phyloP scores from a whole-genome alignment of 2,113 vertebrate species.

The Centropus bengalensis region DNA sequence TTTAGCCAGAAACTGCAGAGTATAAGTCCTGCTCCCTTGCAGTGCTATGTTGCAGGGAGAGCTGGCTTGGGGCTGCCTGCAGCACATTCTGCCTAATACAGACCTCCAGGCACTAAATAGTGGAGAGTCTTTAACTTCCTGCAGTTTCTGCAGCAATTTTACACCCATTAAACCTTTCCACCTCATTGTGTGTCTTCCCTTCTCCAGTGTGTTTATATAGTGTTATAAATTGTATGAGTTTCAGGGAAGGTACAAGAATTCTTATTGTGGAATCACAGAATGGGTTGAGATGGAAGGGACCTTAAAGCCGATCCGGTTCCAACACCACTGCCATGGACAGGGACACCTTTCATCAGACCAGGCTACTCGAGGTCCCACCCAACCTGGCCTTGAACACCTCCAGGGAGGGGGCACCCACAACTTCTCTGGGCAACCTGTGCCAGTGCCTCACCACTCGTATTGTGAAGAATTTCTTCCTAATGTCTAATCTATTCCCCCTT shows the following conservation, averaged over 20 bases:
- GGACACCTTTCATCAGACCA: too few species aligned
- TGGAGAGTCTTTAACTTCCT: neutral
- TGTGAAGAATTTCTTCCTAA: too few species aligned
- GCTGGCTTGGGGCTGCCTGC: neutral
- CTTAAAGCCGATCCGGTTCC: too few species aligned
- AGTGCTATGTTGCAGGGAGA: neutral
- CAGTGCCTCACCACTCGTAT: too few species aligned
- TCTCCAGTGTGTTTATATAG: neutral
- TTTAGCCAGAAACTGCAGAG: neutral
- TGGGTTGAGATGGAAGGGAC: too few species aligned
- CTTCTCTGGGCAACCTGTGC: too few species aligned
- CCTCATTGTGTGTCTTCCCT: neutral
- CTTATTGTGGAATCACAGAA: neutral
- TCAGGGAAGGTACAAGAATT: neutral
- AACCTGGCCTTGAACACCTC: too few species aligned
- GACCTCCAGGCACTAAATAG: neutral
- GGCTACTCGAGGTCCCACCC: too few species aligned
- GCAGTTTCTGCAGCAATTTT: neutral
- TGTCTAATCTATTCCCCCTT: too few species aligned
- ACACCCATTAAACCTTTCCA: rapidly evolving
- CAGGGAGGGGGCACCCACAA: too few species aligned
- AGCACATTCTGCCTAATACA: neutral
- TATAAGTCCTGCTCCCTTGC: rapidly evolving
- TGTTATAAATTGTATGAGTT: neutral
- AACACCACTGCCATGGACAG: too few species aligned